Base-by-base conservation (phyloP, 2,797 vertebrate species). In the Acipenser transmontanus region DNA sequence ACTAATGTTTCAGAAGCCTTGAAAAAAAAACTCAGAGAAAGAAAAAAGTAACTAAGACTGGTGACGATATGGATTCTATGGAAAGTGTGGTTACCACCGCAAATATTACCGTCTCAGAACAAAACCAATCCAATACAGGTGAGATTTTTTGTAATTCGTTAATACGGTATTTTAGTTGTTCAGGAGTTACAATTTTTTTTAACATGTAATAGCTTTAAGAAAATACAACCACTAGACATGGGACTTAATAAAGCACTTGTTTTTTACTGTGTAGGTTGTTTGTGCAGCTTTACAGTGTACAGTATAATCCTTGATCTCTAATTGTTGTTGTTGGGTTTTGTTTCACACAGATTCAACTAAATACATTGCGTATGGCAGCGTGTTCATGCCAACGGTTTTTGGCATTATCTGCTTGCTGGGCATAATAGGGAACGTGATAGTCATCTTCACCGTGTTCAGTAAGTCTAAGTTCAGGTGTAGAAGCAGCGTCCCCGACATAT, bases 331-430 rank as follows among this genome's bases (percentile, higher is more conserved):
- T 52, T 52, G 8, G 8, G 8, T 52, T 52, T 52, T 52, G 12
- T 52, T 52, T 57, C 12, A n/a, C 14, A 57, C 54, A 61, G 60
- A 47, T 34, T 13, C 60, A 34, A 47, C 10, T 61, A 34, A 61
- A 61, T 47, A 61, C 17, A 62, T 62, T 8, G 74, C 62, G 60
- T 78, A 81, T 4, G 49, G 66, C 8, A 69, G 62, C 17, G 68
- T 79, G 50, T 72, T 76, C 66, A 73, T 72, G 74, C 74, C 80
- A 34, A 71, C 66, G 11, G 66, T 77, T 9, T 80, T 79, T 59
- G 70, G 72, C 34, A 66, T 77, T 34, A 82, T 76, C 63, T 81
- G 71, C 52, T 59, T 79, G 13, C 17, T 79, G 63, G 74, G 72
- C 1, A 59, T 80, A 1, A 7, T 61, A 1, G 72, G 73, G 47